Conservation (phyloP, 1,140 invertebrate genomes). For the Drosophila funebris region DNA sequence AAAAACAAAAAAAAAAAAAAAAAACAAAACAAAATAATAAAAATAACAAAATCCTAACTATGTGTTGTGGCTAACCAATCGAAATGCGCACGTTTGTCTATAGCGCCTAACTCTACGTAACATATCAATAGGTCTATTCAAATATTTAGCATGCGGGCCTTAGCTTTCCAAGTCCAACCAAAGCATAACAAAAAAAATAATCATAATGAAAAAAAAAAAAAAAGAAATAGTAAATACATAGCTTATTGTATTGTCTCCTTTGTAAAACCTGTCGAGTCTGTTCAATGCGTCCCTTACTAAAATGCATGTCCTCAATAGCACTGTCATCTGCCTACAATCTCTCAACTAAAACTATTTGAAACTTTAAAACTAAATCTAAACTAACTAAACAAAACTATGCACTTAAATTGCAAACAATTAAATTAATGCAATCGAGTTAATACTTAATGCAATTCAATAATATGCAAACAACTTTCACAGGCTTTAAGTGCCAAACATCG, state of each 20-base stretch:
- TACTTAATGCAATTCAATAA: slow-evolving; percentile 15
- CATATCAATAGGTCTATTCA: slow-evolving; percentile 33
- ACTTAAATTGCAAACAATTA: slow-evolving; percentile 24
- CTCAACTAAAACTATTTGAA: slow-evolving; percentile 8
- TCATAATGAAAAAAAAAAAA: neutral
- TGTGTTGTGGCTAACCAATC: slow-evolving; percentile 60
- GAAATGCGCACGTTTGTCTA: slow-evolving; percentile 65
- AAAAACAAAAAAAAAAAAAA: slow-evolving; percentile 12
- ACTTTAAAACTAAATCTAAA: neutral
- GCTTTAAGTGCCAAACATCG: slow-evolving; percentile 87
- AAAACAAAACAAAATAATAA: neutral
- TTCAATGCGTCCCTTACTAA: neutral
- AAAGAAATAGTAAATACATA: neutral
- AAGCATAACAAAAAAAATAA: too few relatives aligned
- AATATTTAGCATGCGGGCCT: slow-evolving; percentile 30
- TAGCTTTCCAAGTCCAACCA: slow-evolving; percentile 4
- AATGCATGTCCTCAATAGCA: slow-evolving; percentile 38
- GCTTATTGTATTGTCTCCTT: slow-evolving; percentile 11
- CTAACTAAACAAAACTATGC: slow-evolving; percentile 29
- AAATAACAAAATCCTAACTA: slow-evolving; percentile 44
- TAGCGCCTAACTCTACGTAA: slow-evolving; percentile 47
- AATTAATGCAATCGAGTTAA: slow-evolving; percentile 17
- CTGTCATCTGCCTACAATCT: slow-evolving; percentile 29
- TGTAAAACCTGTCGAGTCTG: slow-evolving; percentile 7
- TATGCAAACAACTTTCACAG: slow-evolving; percentile 79